Conservation (phyloP, 2,888 invertebrate genomes). For the Eupithecia subfuscata region DNA sequence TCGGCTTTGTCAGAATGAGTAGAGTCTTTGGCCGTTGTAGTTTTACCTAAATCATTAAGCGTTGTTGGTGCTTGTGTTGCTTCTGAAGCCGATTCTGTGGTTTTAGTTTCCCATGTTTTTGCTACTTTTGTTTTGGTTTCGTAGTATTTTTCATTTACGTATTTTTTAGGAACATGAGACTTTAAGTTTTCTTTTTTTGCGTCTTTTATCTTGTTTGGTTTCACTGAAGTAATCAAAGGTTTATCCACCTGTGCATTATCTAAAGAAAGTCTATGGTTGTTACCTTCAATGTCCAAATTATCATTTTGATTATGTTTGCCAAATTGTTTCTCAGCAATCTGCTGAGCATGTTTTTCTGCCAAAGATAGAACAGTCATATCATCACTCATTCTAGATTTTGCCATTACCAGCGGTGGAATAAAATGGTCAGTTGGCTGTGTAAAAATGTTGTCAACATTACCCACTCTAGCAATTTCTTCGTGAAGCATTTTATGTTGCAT, state of each 20-base stretch:
- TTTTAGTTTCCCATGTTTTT: constrained; percentile 48
- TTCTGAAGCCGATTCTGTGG: constrained; percentile 42
- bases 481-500: constrained; percentile 76
- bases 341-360: constrained; percentile 79
- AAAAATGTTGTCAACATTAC: constrained; percentile 77
- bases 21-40: constrained; percentile 39
- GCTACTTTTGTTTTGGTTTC: constrained; percentile 58
- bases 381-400: constrained; percentile 78
- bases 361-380: constrained; percentile 80
- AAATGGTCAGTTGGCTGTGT: constrained; percentile 81
- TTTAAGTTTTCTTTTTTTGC: constrained; percentile 62
- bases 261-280: constrained; percentile 48
- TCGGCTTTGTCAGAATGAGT: constrained; percentile 40
- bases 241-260: constrained; percentile 47
- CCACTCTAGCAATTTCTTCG: constrained; percentile 73
- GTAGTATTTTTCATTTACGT: constrained; percentile 60
- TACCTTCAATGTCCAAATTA: constrained; percentile 22
- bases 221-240: constrained; percentile 44
- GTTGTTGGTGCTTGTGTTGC: constrained; percentile 41
- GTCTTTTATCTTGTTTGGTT: constrained; percentile 48
- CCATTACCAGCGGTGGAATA: constrained; percentile 80
- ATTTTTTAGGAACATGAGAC: constrained; percentile 68
- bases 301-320: constrained; percentile 51
- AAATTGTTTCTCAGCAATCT: constrained; percentile 65
- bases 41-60: constrained; percentile 38